These are phyloP conservation scores for Apeira syringaria DNA, from an alignment of 2,888 invertebrate species.

Conservation along the genomic window DNA sequence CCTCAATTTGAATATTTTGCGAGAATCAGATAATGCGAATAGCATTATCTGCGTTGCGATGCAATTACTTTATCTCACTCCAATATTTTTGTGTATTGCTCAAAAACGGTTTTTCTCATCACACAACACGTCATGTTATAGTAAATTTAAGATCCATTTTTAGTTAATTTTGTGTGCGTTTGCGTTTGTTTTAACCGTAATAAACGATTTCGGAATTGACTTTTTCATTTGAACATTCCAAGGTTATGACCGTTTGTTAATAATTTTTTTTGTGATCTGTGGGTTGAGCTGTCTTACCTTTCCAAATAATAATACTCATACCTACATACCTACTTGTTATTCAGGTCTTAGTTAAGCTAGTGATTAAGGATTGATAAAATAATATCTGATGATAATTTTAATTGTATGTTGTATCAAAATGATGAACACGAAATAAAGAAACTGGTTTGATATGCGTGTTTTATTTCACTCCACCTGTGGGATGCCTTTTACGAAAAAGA, in stretches of 20 bases:
- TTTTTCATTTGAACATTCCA: constrained; percentile 32
- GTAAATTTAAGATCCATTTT: constrained; percentile 12
- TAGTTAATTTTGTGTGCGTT: constrained; percentile 27
- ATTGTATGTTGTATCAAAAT: constrained; percentile 84
- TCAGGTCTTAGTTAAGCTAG: constrained; percentile 80
- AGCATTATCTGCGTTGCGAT: too few relatives aligned
- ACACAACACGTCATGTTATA: constrained; percentile 21
- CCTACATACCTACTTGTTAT: constrained; percentile 68
- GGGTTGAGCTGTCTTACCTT: constrained; percentile 30
- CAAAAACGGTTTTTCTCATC: neutral
- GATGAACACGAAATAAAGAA: constrained; percentile 83
- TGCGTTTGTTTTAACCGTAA: constrained; percentile 30
- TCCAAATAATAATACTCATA: constrained; percentile 50
- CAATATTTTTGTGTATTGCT: too few relatives aligned
- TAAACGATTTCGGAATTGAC: constrained; percentile 30
- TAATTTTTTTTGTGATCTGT: constrained; percentile 37
- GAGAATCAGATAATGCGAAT: too few relatives aligned
- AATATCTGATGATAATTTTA: constrained; percentile 84
- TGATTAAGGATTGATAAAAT: constrained; percentile 79
- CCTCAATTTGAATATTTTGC: too few relatives aligned
- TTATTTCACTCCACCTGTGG: constrained; percentile 45
- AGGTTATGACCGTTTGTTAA: constrained; percentile 47
- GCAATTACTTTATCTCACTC: too few relatives aligned
- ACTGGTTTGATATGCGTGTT: constrained; percentile 79
- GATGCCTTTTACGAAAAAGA: neutral